Base-by-base conservation (phyloP, 1,140 invertebrate genomes). In the Nasonia vitripennis region DNA sequence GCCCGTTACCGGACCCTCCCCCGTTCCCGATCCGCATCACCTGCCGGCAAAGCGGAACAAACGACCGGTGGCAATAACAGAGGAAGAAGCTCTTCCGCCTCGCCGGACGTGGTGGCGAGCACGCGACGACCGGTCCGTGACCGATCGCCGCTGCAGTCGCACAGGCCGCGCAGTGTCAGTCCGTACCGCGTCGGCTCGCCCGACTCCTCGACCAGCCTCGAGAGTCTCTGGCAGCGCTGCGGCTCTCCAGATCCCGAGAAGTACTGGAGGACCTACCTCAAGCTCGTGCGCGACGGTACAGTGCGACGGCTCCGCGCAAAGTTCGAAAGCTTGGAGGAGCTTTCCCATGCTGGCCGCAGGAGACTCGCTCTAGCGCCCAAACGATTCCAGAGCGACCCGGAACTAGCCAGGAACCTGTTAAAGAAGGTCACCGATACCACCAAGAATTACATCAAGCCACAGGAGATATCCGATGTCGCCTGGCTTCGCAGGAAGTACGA, bases 361-460 rank as follows among this genome's bases (percentile, higher is more conserved):
- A 87, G 89, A 73, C 23, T 90, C 17, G 71, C 88, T 1, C 93
- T 93, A 20, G 90, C 92, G 68, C 91, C 95, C 78, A 95, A 96
- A 87, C 94, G 95, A 84, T 95, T 95, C 89, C 95, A 94, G 82
- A 97, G 96, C 92, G 96, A 97, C 91, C 96, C 96, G 20, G 96
- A 97, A 91, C 91, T 97, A 45, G 94, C 95, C 87, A 95, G 95
- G 73, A 94, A 94, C 85, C 88, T 95, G 41, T 90, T 94, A 87
- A 92, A 90, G 10, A 94, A 93, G 73, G 94, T 92, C 85, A 90
- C 90, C 3, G 91, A 93, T 31, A 89, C 91, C 41, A 92, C 90
- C 20, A 93, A 90, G 77, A 92, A 91, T 2, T 89, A 93, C 10
- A 89, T 94, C 1, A 94, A 93, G 62, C 89, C 93, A n/a, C 93